phyloP scores from a whole-genome alignment of 2,888 invertebrate genomes.

The Apocheima hispidaria region DNA sequence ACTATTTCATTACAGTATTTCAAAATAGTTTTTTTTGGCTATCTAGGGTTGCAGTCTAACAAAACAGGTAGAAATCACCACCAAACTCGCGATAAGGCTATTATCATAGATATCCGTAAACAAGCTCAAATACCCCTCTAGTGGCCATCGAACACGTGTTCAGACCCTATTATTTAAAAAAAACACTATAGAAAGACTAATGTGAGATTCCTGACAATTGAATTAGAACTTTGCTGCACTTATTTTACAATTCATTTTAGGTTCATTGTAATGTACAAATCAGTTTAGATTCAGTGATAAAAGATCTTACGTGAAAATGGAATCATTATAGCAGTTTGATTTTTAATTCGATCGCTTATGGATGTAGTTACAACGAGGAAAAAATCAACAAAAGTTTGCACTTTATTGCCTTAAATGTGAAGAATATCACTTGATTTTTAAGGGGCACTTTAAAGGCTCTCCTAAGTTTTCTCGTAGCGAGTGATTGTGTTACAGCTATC shows the following conservation, averaged over 20 bases:
- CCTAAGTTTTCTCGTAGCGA: constrained; percentile 68
- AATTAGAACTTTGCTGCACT: neutral
- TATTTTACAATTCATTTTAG: constrained; percentile 25
- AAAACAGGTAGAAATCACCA: constrained; percentile 42
- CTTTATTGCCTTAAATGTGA: constrained; percentile 67
- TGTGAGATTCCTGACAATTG: no score
- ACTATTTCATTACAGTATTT: no score
- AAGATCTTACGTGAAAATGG: constrained; percentile 2
- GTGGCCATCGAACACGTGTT: constrained; percentile 83
- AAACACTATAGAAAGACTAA: constrained; percentile 23
- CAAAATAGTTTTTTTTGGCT: no score
- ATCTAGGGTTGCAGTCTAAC: neutral
- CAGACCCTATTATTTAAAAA: constrained; percentile 54
- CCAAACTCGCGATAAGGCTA: constrained; percentile 53
- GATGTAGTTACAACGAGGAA: constrained; percentile 18
- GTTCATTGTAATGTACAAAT: constrained; percentile 7
- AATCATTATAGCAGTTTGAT: neutral
- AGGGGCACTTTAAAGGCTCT: constrained; percentile 81
- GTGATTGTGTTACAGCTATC: constrained; percentile 83
- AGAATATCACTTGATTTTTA: constrained; percentile 83
- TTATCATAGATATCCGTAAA: constrained; percentile 68
- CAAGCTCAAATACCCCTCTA: constrained; percentile 71
- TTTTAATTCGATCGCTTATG: accelerated
- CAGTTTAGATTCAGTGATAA: constrained; percentile 6
- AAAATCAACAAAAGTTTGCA: constrained; percentile 41